Conservation (phyloP, 1,140 invertebrate genomes). For the Rhyzopertha dominica region DNA sequence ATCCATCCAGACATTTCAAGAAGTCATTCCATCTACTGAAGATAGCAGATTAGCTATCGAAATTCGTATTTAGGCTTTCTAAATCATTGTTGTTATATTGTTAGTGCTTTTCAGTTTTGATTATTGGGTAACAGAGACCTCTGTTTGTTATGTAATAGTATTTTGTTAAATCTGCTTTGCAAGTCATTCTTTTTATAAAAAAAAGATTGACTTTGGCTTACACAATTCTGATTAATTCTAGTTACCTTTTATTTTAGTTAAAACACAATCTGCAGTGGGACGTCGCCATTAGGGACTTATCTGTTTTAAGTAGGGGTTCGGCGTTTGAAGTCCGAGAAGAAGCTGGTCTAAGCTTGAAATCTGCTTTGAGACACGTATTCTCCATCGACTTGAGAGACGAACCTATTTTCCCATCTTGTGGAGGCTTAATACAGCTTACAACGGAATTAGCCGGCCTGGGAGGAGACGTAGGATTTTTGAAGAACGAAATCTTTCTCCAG, state of each 20-base stretch:
- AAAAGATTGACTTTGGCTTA: too few species aligned
- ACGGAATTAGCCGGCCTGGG: conserved; percentile 83
- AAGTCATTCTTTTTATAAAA: too few species aligned
- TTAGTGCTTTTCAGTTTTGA: too few species aligned
- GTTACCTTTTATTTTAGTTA: conserved; percentile 49
- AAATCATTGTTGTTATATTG: too few species aligned
- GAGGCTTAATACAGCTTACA: conserved; percentile 61
- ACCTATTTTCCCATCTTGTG: conserved; percentile 67
- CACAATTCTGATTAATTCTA: too few species aligned
- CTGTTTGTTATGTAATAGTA: too few species aligned
- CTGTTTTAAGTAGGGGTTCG: conserved; percentile 55
- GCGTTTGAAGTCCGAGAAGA: conserved; percentile 79
- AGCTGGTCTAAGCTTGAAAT: conserved; percentile 80
- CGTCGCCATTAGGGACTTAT: conserved; percentile 70
- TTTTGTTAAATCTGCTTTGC: too few species aligned
- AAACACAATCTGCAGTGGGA: conserved; percentile 82
- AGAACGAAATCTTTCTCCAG: conserved; percentile 75
- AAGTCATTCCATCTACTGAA: too few species aligned
- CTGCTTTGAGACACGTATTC: conserved; percentile 71
- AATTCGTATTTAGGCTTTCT: too few species aligned
- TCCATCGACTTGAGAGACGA: conserved; percentile 74
- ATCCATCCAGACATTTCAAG: too few species aligned
- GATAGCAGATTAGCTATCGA: too few species aligned
- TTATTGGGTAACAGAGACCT: too few species aligned
- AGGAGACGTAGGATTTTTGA: conserved; percentile 79